Evolutionary conservation across 2,888 invertebrate genomes (phyloP).

Genomic region (Tenthredo mesomela): DNA sequence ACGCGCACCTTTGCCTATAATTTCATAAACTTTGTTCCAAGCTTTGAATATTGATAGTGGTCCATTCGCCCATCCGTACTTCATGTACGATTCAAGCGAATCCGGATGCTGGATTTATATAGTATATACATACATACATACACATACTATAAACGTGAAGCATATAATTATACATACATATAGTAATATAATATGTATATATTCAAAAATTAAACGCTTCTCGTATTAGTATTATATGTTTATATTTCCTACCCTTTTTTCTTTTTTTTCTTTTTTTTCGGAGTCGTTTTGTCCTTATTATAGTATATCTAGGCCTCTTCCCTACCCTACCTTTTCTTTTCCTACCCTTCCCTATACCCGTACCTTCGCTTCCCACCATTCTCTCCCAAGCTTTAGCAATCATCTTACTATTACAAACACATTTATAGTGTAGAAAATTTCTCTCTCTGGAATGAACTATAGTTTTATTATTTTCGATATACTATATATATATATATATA

Average conservation of each 20-base stretch:
- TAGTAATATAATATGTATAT: too few species aligned
- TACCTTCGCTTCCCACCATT: too few species aligned
- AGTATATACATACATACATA: not conserved
- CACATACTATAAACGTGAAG: not conserved
- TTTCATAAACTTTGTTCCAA: not conserved
- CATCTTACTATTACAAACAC: not conserved
- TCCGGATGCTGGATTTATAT: not conserved
- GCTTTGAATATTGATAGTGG: not conserved
- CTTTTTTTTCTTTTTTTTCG: slow-evolving; percentile 55
- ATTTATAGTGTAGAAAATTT: slow-evolving; percentile 3
- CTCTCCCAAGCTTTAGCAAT: not conserved
- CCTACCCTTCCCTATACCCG: too few species aligned
- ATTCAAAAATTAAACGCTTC: not conserved
- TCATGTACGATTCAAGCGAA: not conserved
- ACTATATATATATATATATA: too few species aligned
- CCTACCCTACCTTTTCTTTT: too few species aligned
- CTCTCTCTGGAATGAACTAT: slow-evolving; percentile 25
- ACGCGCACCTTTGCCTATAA: too few species aligned
- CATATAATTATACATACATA: not conserved
- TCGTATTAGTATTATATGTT: not conserved
- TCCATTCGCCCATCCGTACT: not conserved
- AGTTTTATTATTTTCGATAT: slow-evolving; percentile 44
- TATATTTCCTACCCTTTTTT: not conserved
- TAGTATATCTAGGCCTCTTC: not conserved
- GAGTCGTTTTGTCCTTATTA: not conserved